These are phyloP conservation scores for Chironex yamaguchii DNA, from an alignment of 30 jellyfish, hydroid and myxozoan genomes.

Conservation along the genomic window DNA sequence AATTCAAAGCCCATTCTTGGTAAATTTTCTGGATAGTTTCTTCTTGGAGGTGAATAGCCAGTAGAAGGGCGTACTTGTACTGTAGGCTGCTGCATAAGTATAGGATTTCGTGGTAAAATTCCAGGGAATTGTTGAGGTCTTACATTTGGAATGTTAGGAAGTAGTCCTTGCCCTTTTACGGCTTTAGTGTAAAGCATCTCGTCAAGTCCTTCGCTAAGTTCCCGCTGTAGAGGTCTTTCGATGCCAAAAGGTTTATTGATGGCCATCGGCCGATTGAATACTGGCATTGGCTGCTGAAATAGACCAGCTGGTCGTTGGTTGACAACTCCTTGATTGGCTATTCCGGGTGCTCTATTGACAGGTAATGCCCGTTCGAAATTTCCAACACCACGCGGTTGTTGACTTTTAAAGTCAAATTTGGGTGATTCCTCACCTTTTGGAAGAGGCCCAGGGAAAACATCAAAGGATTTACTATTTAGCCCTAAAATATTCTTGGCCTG, in stretches of 20 bases:
- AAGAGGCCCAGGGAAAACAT: conserved; percentile 97
- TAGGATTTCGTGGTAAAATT: background rate
- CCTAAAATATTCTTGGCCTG: conserved; percentile 89
- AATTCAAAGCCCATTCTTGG: too few species aligned
- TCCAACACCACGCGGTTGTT: background rate
- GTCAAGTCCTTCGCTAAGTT: background rate
- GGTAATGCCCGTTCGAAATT: background rate
- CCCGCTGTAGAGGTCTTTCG: background rate
- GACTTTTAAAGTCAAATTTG: conserved; percentile 28
- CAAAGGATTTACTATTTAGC: conserved; percentile 93
- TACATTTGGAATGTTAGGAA: background rate
- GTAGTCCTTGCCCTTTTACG: background rate
- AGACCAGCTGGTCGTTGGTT: background rate
- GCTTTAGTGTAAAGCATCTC: background rate
- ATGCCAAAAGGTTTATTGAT: background rate
- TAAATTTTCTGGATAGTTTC: too few species aligned
- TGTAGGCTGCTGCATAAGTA: background rate
- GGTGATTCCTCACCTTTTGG: conserved; percentile 78
- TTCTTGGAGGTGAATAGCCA: too few species aligned
- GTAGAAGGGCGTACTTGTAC: too few species aligned
- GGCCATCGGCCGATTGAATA: background rate
- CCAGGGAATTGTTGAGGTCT: background rate
- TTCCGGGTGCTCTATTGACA: conserved; percentile 20
- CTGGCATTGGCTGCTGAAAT: conserved; percentile 14
- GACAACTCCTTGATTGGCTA: background rate